phyloP scores from a whole-genome alignment of 2,888 invertebrate species.

The Caradrina kadenii region DNA sequence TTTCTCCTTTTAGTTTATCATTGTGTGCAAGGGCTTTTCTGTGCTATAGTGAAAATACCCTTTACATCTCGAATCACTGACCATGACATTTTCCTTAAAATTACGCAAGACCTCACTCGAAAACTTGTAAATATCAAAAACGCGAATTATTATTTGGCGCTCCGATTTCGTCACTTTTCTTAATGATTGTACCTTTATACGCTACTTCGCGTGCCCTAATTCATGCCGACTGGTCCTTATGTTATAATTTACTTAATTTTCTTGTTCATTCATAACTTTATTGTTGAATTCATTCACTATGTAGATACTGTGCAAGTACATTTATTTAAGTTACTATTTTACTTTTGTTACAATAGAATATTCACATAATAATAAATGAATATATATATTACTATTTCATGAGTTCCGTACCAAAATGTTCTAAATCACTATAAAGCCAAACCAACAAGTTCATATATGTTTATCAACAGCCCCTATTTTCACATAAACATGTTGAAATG shows the following conservation, averaged over 20 bases:
- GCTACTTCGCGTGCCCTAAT: conserved; percentile 49
- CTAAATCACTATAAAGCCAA: not conserved
- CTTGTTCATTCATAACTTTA: conserved; percentile 49
- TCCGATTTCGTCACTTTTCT: conserved; percentile 79
- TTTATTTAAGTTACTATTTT: not conserved
- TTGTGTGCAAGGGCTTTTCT: not conserved
- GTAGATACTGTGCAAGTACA: not conserved
- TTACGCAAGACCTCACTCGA: conserved; percentile 76
- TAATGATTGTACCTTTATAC: conserved; percentile 71
- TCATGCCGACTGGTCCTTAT: conserved; percentile 56
- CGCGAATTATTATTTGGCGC: conserved; percentile 72
- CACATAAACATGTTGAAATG: conserved; percentile 19
- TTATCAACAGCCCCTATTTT: not conserved
- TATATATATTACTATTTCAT: no score
- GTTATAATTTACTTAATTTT: conserved; percentile 61
- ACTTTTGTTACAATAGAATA: no score
- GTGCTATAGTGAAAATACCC: conserved; percentile 69
- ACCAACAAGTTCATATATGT: not conserved
- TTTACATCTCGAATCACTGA: conserved; percentile 76
- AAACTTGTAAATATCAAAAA: conserved; percentile 81
- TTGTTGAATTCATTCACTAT: conserved; percentile 28
- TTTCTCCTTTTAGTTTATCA: not conserved
- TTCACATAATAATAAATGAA: no score
- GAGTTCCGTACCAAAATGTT: not conserved
- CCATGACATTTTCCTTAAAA: conserved; percentile 84